Evolutionary conservation across 2,797 vertebrate genomes (phyloP).

Genomic region (Margarornis squamiger): DNA sequence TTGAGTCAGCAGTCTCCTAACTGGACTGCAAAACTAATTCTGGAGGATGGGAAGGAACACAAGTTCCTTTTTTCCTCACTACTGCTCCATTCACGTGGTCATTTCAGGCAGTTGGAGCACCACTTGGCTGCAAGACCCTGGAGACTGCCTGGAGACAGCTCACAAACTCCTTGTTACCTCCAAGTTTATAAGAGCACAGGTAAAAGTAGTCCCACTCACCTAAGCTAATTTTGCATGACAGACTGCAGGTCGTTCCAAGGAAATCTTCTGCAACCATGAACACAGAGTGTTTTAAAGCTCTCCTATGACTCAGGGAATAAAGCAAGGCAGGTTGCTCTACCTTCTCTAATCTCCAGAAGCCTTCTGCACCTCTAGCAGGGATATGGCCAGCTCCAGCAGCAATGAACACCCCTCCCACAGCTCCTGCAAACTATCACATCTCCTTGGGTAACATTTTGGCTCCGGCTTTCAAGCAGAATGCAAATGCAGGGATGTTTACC

Average conservation of each 20-base stretch:
- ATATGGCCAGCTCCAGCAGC: background rate
- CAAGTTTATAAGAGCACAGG: background rate
- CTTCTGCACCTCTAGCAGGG: background rate
- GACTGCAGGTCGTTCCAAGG: background rate
- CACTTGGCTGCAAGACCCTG: background rate
- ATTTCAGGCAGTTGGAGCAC: background rate
- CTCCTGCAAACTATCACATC: background rate
- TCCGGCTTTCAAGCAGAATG: background rate
- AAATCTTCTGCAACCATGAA: background rate
- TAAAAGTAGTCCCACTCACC: background rate
- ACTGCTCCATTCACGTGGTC: accelerated
- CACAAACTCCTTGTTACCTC: background rate
- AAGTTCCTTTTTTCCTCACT: background rate
- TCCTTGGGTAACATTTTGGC: constrained; percentile 20
- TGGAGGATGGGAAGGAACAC: background rate
- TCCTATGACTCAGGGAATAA: background rate
- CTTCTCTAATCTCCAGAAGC: background rate
- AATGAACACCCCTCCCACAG: background rate
- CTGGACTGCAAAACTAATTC: background rate
- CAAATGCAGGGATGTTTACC: constrained; percentile 48
- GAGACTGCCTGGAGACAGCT: background rate
- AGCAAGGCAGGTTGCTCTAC: background rate
- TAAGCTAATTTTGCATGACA: background rate
- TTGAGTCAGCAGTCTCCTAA: background rate
- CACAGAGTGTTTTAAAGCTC: background rate